Evolutionary conservation across 2,888 invertebrate species (phyloP).

Genomic region (Trichogramma evanescens): DNA sequence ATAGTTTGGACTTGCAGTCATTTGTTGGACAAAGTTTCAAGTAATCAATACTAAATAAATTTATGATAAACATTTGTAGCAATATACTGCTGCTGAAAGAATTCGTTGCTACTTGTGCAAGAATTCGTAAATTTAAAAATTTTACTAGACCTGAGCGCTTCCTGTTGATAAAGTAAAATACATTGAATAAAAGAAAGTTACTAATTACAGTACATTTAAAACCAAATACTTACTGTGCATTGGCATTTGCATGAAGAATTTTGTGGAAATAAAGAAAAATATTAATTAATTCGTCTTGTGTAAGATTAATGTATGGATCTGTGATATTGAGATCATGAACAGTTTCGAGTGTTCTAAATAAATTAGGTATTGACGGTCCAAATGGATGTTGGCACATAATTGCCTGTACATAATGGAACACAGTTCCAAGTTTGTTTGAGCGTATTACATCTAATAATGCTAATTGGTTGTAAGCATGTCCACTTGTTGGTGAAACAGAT

Average conservation of each 20-base stretch:
- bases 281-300: conserved; percentile 53
- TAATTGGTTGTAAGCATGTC: conserved; percentile 86
- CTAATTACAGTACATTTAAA: not conserved
- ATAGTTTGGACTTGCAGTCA: too few species aligned
- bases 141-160: conserved; percentile 44
- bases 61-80: conserved; percentile 71
- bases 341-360: conserved; percentile 64
- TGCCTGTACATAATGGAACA: conserved; percentile 80
- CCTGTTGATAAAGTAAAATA: too few species aligned
- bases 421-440: conserved; percentile 72
- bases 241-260: conserved; percentile 50
- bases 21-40: too few species aligned
- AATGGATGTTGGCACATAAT: conserved; percentile 62
- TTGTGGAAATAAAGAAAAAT: conserved; percentile 61
- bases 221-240: conserved; percentile 41
- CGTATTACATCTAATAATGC: conserved; percentile 75
- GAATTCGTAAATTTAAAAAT: conserved; percentile 63
- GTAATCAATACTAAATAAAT: conserved; percentile 52
- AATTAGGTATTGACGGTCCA: conserved; percentile 74
- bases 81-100: conserved; percentile 69
- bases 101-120: conserved; percentile 70
- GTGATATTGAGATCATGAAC: conserved; percentile 41
- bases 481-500: conserved; percentile 66
- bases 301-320: conserved; percentile 52
- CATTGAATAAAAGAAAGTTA: not conserved